Percentiles rank a stretch among this genome's conserved stretches.
Evolutionary conservation across 2,113 vertebrate species (phyloP).

Genomic region (Macaca fascicularis): DNA sequence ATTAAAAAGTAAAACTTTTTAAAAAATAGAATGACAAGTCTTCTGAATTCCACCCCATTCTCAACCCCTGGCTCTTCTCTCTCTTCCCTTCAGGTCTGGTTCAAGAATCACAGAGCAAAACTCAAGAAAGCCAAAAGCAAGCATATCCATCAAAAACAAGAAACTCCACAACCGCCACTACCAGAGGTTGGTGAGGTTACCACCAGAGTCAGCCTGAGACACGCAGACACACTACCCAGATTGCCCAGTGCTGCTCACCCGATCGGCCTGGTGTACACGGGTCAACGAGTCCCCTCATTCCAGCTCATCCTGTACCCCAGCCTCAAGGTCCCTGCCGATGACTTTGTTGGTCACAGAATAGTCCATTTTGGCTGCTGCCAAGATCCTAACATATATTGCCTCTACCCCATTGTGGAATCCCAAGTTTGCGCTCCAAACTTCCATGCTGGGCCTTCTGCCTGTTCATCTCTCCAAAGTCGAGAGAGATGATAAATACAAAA

Average conservation of each 20-base stretch:
- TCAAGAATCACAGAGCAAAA: conserved; percentile 50
- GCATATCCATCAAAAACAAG: accelerated
- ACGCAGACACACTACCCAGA: accelerated
- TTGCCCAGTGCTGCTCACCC: accelerated
- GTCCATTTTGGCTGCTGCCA: conserved; percentile 39
- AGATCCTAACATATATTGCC: background rate
- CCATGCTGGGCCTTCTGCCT: background rate
- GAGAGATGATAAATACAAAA: background rate
- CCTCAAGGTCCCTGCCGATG: background rate
- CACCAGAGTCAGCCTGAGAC: background rate
- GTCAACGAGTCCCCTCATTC: background rate
- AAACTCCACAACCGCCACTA: background rate
- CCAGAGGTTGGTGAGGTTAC: background rate
- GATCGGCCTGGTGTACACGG: accelerated
- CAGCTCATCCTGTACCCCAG: background rate
- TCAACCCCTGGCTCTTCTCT: background rate
- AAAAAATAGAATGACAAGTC: no score
- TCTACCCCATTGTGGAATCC: background rate
- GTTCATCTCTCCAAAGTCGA: background rate
- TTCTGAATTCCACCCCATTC: background rate
- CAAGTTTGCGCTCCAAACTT: background rate
- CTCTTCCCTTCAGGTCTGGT: background rate
- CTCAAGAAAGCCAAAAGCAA: background rate
- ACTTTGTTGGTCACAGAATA: background rate
- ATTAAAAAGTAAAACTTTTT: no score